Evolutionary conservation across 1,140 invertebrate genomes (phyloP), one percentile per base, ranked within the genome.

Genomic region (Apolygus lucorum): DNA sequence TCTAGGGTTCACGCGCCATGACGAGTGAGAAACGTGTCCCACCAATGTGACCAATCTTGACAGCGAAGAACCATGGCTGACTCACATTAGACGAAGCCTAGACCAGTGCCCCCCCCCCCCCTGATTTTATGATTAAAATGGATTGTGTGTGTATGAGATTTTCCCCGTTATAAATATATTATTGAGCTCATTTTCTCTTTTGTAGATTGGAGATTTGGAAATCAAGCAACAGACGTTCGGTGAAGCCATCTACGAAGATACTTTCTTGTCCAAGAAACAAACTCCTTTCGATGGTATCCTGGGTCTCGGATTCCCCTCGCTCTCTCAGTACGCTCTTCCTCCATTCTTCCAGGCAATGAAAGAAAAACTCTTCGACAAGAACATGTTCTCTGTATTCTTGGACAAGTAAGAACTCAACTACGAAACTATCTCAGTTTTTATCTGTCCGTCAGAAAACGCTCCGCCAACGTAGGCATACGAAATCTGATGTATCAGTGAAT

Each of bases 271-370:
- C 64, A 34, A 28, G n/a, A 66, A 29, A 8, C 8, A 34, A 11
- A 28, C 26, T 25, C 14, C 84, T 73, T 86, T 86, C 78, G 88
- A 89, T 76, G 87, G 87, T 11, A 86, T 85, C 69, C 75, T 85
- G 2, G 84, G 84, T 28, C 80, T 85, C 79, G 85, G 79, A 0
- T 85, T 84, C 73, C 77, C 80, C 11, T 4, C 2, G 22, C 22
- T 59, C 8, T 59, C 54, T 14, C 54, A 11, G 54, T 59, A 59
- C 22, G 54, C 54, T 22, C 8, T 21, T 22, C 54, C 54, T 4
- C 54, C 54, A 22, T 59, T 59, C 22, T 59, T 59, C 54, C 54
- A 59, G 22, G 54, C 54, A 4, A 11, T 14, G 22, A 8, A 59
- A 24, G 54, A 59, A 59, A 21, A 21, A 14, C 11, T 17, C 4